Base-by-base conservation (phyloP, 2,797 vertebrate species). In the Kryptopterus vitreolus region DNA sequence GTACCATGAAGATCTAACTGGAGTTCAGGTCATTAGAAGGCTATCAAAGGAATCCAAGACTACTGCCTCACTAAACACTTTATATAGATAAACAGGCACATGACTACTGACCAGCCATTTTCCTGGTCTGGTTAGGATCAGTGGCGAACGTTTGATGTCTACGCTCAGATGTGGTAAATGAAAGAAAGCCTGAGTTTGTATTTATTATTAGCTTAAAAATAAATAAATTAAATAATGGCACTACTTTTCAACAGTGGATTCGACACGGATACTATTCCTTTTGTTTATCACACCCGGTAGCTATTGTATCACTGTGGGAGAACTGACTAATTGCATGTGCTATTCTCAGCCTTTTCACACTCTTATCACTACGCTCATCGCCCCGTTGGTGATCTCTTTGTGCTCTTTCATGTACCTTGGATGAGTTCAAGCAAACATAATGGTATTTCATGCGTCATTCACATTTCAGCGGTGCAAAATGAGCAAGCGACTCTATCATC, bases 401-500 rank as follows among this genome's bases (percentile, higher is more conserved):
- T 86, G 70, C 77, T 81, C 77, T 57, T 55, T 68, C 82, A 52
- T 24, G 16, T 61, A 68, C 76, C 75, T 65, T 71, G 26, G 73
- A 76, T 62, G 58, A 35, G 73, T 33, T 59, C 24, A 38, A 71
- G 81, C 80, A 82, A 86, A 87, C 77, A 43, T 82, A 50, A 61
- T 78, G 85, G 77, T 46, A 81, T 82, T 81, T 81, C 62, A 83
- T 75, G 85, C 82, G 5, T 80, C 74, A 80, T 81, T 82, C 70
- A 80, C 76, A 74, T 62, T 72, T 78, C 79, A 85, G 76, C 78
- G 58, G 65, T 79, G 77, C 82, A 76, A 84, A 80, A 84, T 76
- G 77, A 31, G 20, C 72, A 50, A n/a, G 31, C 55, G 63, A 58
- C 66, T 63, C 55, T 82, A 68, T 72, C 76, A 63, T 61, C 66